Evolutionary conservation across 2,797 vertebrate genomes (phyloP), one percentile per base, ranked within the genome.

Genomic region (Spea hammondii): DNA sequence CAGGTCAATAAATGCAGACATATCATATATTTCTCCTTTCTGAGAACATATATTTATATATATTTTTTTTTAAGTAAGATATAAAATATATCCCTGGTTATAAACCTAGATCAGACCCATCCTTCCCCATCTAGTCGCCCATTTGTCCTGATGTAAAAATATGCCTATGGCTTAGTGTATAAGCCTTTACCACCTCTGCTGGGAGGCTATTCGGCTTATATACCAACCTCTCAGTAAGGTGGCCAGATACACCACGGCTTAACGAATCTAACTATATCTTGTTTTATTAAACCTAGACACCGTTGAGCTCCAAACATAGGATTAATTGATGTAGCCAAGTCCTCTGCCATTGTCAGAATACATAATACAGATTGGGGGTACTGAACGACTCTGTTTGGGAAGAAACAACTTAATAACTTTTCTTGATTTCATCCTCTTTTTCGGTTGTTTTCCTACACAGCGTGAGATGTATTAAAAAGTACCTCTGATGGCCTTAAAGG

Each of bases 261-360:
- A 32, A 32, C 32, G 1, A 32, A 32, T 32, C 32, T 32, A 32
- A 32, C 32, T 32, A 32, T 32, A 32, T 5, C 14, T 11, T 8
- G 51, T 72, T 72, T 78, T 71, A 78, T 78, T 71, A 72, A 65
- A 78, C 45, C 32, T 65, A 46, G 32, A 65, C 50, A 17, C 54
- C 65, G 32, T 62, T 62, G 17, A 50, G 46, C 44, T 50, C 49
- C 65, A 9, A 47, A 44, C 13, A 57, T 17, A 55, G 74, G 65
- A 57, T 76, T 49, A 68, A 13, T 13, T 4, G 73, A 13, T 67
- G 55, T 53, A 46, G 53, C 44, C 62, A 53, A 51, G 8, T 10
- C 66, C 46, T 12, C 48, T 12, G 17, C 14, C 54, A 13, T n/a
- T 76, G 4, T 66, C 59, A 6, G 59, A 71, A 71, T 65, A 65